Percentiles rank a stretch among this genome's conserved stretches.
Evolutionary conservation across 2,113 vertebrate genomes (phyloP).

Genomic region (Odocoileus virginianus): DNA sequence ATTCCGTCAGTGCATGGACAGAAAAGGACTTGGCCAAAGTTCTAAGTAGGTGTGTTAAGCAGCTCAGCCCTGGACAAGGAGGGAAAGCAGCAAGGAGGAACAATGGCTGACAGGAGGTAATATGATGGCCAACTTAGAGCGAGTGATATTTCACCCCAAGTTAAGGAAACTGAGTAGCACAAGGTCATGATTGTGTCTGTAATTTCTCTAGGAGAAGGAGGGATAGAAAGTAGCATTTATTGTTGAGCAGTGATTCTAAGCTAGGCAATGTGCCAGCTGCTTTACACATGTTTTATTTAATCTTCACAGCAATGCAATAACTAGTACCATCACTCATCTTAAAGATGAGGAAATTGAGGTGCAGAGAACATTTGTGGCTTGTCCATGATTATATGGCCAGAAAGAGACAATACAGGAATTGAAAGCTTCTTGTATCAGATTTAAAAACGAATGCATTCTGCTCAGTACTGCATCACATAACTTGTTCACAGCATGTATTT

Average conservation of each 20-base stretch:
- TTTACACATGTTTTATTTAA: not conserved
- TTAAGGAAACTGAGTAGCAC: not conserved
- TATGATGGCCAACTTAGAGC: not conserved
- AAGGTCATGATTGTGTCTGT: not conserved
- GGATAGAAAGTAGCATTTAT: not conserved
- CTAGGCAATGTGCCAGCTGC: not conserved
- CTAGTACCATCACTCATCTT: not conserved
- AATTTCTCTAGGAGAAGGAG: not conserved
- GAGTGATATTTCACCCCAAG: not conserved
- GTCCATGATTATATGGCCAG: not conserved
- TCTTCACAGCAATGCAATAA: not conserved
- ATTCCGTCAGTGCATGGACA: not conserved
- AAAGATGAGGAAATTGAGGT: not conserved
- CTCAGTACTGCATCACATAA: not conserved
- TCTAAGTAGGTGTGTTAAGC: not conserved
- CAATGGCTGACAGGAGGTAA: not conserved
- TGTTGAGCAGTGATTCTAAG: not conserved
- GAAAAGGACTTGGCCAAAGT: not conserved
- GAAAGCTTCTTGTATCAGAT: not conserved
- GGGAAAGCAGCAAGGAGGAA: not conserved
- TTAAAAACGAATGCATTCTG: not conserved
- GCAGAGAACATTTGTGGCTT: not conserved
- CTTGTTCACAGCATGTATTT: not conserved
- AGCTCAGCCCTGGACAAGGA: not conserved
- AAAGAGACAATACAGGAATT: not conserved